These are phyloP conservation scores for Cochlearius cochlearius DNA, from an alignment of 2,113 vertebrate genomes.

Conservation along the genomic window DNA sequence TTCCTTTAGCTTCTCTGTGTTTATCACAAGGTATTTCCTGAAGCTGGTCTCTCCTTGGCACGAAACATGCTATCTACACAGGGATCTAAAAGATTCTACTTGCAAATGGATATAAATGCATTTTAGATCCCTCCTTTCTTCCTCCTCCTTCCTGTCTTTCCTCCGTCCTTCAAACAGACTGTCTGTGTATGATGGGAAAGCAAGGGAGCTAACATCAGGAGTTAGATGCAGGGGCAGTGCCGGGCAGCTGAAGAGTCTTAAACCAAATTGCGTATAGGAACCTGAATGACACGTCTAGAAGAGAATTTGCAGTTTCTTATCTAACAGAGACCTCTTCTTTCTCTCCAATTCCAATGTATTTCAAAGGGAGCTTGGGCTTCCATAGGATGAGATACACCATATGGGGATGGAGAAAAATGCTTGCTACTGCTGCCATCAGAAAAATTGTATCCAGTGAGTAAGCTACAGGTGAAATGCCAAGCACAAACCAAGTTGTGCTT, in stretches of 20 bases:
- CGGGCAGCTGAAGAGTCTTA: background rate
- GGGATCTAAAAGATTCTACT: background rate
- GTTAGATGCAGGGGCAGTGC: background rate
- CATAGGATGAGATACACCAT: background rate
- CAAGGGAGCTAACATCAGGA: background rate
- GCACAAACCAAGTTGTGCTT: background rate
- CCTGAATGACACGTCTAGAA: background rate
- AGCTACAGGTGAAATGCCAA: background rate
- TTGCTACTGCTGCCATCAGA: background rate
- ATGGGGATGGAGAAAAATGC: background rate
- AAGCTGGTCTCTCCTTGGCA: background rate
- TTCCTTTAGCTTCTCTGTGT: background rate
- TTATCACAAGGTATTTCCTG: conserved; percentile 43
- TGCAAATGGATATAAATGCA: background rate
- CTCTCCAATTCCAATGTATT: background rate
- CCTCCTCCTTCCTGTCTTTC: background rate
- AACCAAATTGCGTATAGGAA: background rate
- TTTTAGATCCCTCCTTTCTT: background rate
- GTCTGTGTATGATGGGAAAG: background rate
- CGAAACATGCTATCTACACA: background rate
- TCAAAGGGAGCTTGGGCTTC: background rate
- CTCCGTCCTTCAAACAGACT: background rate
- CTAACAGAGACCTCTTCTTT: background rate
- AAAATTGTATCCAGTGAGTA: background rate
- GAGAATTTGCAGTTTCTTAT: background rate